A percentile compares a stretch with the other conserved stretches of the same genome.
These are phyloP conservation scores for Anodontia alba DNA, from an alignment of 2,888 invertebrate genomes.

Conservation along the genomic window DNA sequence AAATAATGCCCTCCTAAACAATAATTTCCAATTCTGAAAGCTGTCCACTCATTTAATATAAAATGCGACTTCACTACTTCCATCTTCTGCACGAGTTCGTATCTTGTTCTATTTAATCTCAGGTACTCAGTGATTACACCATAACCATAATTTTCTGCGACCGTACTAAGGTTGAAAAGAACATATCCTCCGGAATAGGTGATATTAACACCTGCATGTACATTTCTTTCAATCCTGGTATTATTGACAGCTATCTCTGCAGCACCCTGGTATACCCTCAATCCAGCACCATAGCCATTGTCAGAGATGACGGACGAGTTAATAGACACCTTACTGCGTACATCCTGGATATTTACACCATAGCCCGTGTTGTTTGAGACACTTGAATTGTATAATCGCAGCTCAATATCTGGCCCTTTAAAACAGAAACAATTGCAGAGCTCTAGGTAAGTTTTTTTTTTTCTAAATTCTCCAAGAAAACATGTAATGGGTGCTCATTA, in stretches of 20 bases:
- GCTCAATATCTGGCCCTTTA: conserved; percentile 78
- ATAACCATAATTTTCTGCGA: conserved; percentile 95
- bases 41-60: conserved; percentile 94
- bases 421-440: neutral
- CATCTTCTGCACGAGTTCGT: conserved; percentile 73
- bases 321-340: conserved; percentile 94
- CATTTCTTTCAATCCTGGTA: conserved; percentile 94
- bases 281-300: conserved; percentile 93
- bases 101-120: conserved; percentile 79
- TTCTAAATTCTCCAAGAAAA: neutral
- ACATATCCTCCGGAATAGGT: conserved; percentile 97
- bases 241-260: conserved; percentile 97
- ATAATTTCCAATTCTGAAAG: conserved; percentile 96
- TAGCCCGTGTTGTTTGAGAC: conserved; percentile 96
- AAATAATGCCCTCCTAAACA: conserved; percentile 88
- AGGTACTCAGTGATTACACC: conserved; percentile 81
- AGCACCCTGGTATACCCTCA: conserved; percentile 95
- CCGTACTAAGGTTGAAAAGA: conserved; percentile 94
- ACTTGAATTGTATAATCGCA: conserved; percentile 91
- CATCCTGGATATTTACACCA: conserved; percentile 96
- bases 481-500: neutral
- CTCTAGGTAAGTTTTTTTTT: conserved; percentile 7
- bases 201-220: conserved; percentile 92
- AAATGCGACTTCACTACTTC: conserved; percentile 93
- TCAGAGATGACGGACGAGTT: conserved; percentile 92